Evolutionary conservation across 2,888 invertebrate species (phyloP), one percentile per base, ranked within the genome.

Genomic region (Meiosimyza decipiens): DNA sequence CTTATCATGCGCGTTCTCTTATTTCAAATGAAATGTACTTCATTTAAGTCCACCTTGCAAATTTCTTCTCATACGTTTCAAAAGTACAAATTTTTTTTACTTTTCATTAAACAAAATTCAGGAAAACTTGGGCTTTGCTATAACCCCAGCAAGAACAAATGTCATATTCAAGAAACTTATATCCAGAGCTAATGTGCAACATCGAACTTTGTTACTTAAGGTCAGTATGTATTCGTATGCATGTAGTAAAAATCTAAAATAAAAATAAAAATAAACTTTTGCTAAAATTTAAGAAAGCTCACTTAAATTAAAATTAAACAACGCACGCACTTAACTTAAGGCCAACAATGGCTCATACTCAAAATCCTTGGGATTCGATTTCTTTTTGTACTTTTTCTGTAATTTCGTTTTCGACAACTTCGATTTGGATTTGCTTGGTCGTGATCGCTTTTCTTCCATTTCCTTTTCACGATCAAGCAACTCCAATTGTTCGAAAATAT

Each of bases 401-500:
- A 89, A 85, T 71, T 87, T 86, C 59, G 89, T 83, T 74, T 88
- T 88, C 71, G 90, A 89, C 71, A 93, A 86, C 84, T 93, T 93
- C 72, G 90, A 88, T 85, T 93, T 93, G 60, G 90, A 87, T 83
- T 91, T 92, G 77, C 86, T 75, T 83, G 90, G 71, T 86, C 87
- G 81, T 65, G 77, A 65, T 55, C 73, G 76, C 72, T 73, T 79
- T 73, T 84, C 83, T 73, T 86, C 87, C 22, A 80, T 77, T 15
- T 82, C 85, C 75, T 86, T 86, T 76, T 91, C 90, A 67, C 90
- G 88, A 80, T 95, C 95, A 9, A 95, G 86, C 83, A 93, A 88
- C 78, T 92, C 91, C 77, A 95, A 86, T 70, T 93, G 93, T 84
- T 95, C 95, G 77, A 95, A 92, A 71, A 95, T 95, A 83, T 95